Percentiles rank a stretch among this genome's conserved stretches.
phyloP scores from a whole-genome alignment of 2,888 invertebrate species.

The Lacanobia oleracea region DNA sequence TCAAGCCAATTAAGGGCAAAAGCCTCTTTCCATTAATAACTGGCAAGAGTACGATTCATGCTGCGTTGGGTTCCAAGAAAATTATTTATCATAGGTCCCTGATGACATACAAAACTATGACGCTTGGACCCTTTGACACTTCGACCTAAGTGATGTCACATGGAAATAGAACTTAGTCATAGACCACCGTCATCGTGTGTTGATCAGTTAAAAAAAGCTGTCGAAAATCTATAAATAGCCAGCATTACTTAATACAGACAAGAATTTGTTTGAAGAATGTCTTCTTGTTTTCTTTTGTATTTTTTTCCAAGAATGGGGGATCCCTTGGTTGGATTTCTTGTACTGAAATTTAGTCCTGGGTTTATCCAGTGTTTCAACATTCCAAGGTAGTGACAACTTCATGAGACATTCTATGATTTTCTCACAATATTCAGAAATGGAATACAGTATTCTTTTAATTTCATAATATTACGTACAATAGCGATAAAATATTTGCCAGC shows the following conservation, averaged over 20 bases:
- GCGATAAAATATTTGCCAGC: too few relatives aligned
- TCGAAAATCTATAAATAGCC: constrained; percentile 31
- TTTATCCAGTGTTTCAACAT: constrained; percentile 36
- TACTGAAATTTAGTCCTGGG: constrained; percentile 14
- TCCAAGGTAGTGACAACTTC: constrained; percentile 12
- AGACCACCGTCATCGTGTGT: constrained; percentile 28
- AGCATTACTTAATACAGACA: constrained; percentile 26
- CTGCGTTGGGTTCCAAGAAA: constrained; percentile 54
- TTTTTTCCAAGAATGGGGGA: constrained; percentile 1
- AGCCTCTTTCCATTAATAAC: constrained; percentile 25
- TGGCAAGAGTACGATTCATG: constrained; percentile 40
- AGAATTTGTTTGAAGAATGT: constrained; percentile 13
- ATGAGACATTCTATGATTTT: constrained; percentile 19
- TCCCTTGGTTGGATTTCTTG: background rate
- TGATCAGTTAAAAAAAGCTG: constrained; percentile 5
- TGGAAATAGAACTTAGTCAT: constrained; percentile 57
- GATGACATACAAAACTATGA: constrained; percentile 29
- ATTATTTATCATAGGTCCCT: constrained; percentile 44
- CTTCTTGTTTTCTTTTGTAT: constrained; percentile 10
- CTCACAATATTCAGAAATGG: background rate
- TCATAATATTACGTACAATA: too few relatives aligned
- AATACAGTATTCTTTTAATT: too few relatives aligned
- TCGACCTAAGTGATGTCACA: constrained; percentile 31
- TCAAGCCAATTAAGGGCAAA: constrained; percentile 39
- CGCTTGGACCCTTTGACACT: constrained; percentile 37